A percentile compares a stretch with the other conserved stretches of the same genome.
Evolutionary conservation across 2,797 vertebrate genomes (phyloP).

Genomic region (Triplophysa yarkandensis): DNA sequence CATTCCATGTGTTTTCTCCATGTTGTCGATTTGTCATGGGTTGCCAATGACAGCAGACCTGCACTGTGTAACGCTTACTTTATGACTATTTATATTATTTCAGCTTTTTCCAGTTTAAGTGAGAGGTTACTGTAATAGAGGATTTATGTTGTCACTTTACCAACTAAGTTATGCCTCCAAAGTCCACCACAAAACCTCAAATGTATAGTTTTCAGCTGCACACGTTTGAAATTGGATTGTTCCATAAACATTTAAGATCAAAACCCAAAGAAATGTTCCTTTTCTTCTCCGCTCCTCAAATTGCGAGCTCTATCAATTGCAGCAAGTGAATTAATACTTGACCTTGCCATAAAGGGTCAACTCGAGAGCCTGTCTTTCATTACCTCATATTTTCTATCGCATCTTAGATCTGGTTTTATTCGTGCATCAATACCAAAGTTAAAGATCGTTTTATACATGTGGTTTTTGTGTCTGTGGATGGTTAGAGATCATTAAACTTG

Average conservation of each 20-base stretch:
- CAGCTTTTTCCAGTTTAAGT: not conserved
- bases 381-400: slow-evolving; percentile 11
- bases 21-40: slow-evolving; percentile 24
- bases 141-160: slow-evolving; percentile 12
- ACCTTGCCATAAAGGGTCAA: slow-evolving; percentile 27
- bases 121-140: slow-evolving; percentile 20
- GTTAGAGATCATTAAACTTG: slow-evolving; percentile 51
- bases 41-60: slow-evolving; percentile 18
- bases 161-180: not conserved
- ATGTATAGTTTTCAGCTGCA: not conserved
- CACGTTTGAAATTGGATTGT: not conserved
- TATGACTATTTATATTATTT: slow-evolving; percentile 22
- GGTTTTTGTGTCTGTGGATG: slow-evolving; percentile 52
- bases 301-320: not conserved
- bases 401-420: slow-evolving; percentile 28
- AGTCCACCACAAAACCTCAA: not conserved
- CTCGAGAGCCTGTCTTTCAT: slow-evolving; percentile 31
- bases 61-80: slow-evolving; percentile 47
- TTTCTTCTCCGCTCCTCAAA: not conserved
- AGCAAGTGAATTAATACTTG: slow-evolving; percentile 23
- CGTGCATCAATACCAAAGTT: slow-evolving; percentile 25
- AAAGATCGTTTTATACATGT: slow-evolving; percentile 43
- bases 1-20: slow-evolving; percentile 28
- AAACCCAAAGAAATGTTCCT: not conserved
- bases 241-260: not conserved